Evolutionary conservation across 2,113 vertebrate genomes (phyloP), one percentile per base, ranked within the genome.

Genomic region (Tachysurus fulvidraco): DNA sequence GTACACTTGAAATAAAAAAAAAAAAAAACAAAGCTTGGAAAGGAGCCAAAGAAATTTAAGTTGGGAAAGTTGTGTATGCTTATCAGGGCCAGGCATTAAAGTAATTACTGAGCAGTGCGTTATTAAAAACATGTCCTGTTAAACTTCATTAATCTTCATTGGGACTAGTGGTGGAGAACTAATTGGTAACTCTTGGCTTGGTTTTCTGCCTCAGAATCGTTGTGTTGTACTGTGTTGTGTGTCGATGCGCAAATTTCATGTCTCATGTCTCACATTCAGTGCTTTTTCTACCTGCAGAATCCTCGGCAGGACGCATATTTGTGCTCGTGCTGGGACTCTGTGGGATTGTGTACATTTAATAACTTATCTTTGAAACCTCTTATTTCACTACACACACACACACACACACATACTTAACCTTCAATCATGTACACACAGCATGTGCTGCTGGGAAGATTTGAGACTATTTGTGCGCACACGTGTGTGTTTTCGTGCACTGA

Each of bases 321-420:
- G 82, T 85, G 81, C 28, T 52, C 10, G 62, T 85, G 87, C 78
- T 41, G 62, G n/a, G 65, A 28, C 88, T 17, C 73, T 69, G 87
- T 50, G 55, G 57, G 86, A 81, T 52, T 88, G 69, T 84, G 82
- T 85, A 65, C 71, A 50, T 57, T 83, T 80, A 86, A 80, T 86
- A 73, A 81, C 23, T 83, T 64, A 83, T 79, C 60, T 50, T 73
- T 30, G 80, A 44, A 36, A 44, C 54, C 28, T 60, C 52, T 71
- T 84, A 44, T 23, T 9, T 36, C 44, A 62, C 52, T 79, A 57
- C 54, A 16, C 55, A 60, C 83, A 84, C 50, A 57, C 83, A 83
- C 83, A 88, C 86, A 85, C 86, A 86, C 86, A 85, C 86, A 86
- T 69, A 46, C 83, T 86, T 87, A 90, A 76, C 12, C 52, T 46